phyloP scores from a whole-genome alignment of 2,888 invertebrate genomes.

The Physocephala rufipes region DNA sequence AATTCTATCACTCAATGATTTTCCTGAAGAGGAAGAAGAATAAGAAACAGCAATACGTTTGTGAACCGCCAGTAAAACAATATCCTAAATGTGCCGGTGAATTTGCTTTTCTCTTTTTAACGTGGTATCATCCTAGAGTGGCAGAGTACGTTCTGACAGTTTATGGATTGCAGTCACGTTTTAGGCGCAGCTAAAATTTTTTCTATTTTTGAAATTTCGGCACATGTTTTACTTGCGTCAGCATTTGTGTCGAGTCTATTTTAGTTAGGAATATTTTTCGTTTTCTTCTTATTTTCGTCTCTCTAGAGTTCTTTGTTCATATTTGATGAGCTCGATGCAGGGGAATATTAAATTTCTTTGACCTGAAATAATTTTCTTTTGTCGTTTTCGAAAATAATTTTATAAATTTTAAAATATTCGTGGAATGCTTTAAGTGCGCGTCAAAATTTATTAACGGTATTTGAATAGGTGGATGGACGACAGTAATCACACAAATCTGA shows the following conservation, averaged over 20 bases:
- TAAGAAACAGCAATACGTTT: conserved; percentile 27
- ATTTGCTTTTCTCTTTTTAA: not conserved
- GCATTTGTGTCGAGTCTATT: conserved; percentile 8
- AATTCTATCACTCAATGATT: conserved; percentile 19
- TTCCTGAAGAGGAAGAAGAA: too few species aligned
- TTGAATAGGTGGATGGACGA: too few species aligned
- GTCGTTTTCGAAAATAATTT: too few species aligned
- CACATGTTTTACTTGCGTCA: not conserved
- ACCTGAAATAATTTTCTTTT: too few species aligned
- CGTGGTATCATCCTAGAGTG: not conserved
- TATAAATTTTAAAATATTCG: too few species aligned
- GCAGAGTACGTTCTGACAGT: conserved; percentile 32
- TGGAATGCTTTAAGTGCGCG: too few species aligned
- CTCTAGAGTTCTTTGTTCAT: too few species aligned
- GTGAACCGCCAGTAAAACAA: not conserved
- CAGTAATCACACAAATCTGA: too few species aligned
- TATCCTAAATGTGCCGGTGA: not conserved
- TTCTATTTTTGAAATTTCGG: conserved; percentile 10
- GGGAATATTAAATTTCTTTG: too few species aligned
- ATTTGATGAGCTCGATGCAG: too few species aligned
- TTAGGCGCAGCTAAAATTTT: conserved; percentile 39
- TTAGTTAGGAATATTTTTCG: not conserved
- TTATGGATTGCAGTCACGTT: conserved; percentile 43
- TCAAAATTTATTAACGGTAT: too few species aligned
- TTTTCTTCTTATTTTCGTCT: too few species aligned